A percentile compares a stretch with the other conserved stretches of the same genome.
Evolutionary conservation across 2,888 invertebrate species (phyloP).

Genomic region (Melolontha melolontha): DNA sequence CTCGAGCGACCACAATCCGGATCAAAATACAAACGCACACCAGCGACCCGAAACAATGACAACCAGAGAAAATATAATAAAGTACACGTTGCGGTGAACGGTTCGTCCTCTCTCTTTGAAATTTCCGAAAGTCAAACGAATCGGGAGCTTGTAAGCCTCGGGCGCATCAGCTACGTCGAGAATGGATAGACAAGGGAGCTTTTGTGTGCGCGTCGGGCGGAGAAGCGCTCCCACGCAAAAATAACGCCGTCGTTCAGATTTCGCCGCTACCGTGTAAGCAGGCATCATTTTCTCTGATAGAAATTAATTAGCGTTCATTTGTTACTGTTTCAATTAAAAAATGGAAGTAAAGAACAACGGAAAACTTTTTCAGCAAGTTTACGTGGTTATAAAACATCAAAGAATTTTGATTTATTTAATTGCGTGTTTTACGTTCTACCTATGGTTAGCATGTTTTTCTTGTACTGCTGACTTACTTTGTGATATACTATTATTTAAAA

Average conservation of each 20-base stretch:
- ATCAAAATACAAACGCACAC: conserved; percentile 49
- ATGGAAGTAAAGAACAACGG: background rate
- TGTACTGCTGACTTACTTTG: too few relatives aligned
- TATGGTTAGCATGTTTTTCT: too few relatives aligned
- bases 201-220: conserved; percentile 6
- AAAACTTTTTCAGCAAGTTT: conserved; percentile 8
- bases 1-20: conserved; percentile 54
- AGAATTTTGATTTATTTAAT: conserved; percentile 15
- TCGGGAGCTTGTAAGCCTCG: conserved; percentile 51
- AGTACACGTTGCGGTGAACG: conserved; percentile 52
- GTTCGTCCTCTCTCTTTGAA: conserved; percentile 52
- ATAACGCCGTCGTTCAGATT: background rate
- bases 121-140: conserved; percentile 55
- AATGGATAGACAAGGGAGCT: conserved; percentile 6
- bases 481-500: too few relatives aligned
- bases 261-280: background rate
- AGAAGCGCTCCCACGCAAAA: conserved; percentile 2
- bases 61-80: conserved; percentile 59
- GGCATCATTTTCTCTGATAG: conserved; percentile 1
- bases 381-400: background rate
- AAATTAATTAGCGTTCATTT: conserved; percentile 32
- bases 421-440: background rate
- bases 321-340: conserved; percentile 25
- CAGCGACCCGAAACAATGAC: conserved; percentile 57
- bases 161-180: conserved; percentile 40